Conservation (phyloP, 2,888 invertebrate genomes). For the Mechanitis messenoides region DNA sequence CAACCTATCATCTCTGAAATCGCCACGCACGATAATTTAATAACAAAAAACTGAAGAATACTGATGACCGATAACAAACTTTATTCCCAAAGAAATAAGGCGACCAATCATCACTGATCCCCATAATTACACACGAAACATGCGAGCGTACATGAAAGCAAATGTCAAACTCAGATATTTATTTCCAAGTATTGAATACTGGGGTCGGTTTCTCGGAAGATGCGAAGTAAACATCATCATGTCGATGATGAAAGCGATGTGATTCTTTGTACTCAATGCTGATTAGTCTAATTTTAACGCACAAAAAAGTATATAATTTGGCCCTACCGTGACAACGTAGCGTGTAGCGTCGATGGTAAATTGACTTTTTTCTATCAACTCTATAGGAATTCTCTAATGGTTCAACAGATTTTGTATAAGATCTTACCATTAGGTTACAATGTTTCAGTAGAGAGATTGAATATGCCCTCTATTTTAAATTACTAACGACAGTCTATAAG, state of each 20-base stretch:
- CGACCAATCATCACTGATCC: constrained; percentile 39
- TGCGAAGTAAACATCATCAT: constrained; percentile 71
- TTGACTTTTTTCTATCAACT: constrained; percentile 28
- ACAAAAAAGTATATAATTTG: constrained; percentile 54
- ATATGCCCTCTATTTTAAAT: no score
- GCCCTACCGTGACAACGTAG: constrained; percentile 61
- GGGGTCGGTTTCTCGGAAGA: constrained; percentile 69
- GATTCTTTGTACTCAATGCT: constrained; percentile 71
- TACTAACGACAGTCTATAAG: no score
- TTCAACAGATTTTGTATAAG: neutral
- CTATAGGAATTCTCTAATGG: constrained; percentile 31
- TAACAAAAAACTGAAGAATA: constrained; percentile 66
- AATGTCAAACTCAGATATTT: constrained; percentile 77
- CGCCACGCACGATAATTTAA: constrained; percentile 76
- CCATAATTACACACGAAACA: constrained; percentile 70
- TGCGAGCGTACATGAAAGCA: constrained; percentile 74
- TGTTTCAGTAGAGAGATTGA: no score
- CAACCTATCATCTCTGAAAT: constrained; percentile 76
- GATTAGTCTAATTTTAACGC: constrained; percentile 72
- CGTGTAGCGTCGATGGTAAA: constrained; percentile 29
- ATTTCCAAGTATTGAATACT: constrained; percentile 76
- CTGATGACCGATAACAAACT: constrained; percentile 42
- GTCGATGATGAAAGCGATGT: constrained; percentile 77
- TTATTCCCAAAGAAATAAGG: constrained; percentile 51
- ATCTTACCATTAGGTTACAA: no score